Conservation (phyloP, 1,140 invertebrate species). For the Mizuhopecten yessoensis region DNA sequence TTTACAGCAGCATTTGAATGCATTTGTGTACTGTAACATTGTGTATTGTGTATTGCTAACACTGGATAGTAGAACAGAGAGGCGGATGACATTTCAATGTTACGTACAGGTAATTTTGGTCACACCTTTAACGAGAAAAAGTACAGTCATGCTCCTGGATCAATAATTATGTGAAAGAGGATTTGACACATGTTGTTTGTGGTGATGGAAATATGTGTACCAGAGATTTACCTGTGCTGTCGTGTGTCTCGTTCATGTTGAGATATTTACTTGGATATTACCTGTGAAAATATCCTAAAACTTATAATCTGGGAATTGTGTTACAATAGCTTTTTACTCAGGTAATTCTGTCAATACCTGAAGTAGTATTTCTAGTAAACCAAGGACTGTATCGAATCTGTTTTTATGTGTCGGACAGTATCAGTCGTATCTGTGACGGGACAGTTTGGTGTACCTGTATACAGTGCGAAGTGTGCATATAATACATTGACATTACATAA, state of each 20-base stretch:
- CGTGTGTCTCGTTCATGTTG: background rate
- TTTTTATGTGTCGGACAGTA: background rate
- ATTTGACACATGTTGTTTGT: slow-evolving; percentile 18
- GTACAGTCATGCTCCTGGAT: slow-evolving; percentile 14
- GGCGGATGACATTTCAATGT: background rate
- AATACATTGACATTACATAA: background rate
- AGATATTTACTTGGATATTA: background rate
- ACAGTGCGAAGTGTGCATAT: no score
- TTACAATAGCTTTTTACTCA: background rate
- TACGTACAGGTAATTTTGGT: background rate
- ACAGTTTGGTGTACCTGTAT: background rate
- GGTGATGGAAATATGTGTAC: background rate
- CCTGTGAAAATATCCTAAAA: background rate
- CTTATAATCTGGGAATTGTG: background rate
- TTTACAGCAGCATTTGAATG: background rate
- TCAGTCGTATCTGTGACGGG: background rate
- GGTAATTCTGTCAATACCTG: background rate
- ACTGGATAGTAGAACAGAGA: background rate
- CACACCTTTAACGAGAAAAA: slow-evolving; percentile 25
- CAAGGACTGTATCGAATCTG: background rate
- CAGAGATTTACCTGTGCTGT: background rate
- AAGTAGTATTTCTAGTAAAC: background rate
- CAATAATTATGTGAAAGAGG: background rate
- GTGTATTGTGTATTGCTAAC: background rate
- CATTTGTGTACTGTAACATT: background rate